A percentile compares a stretch with the other conserved stretches of the same genome.
Evolutionary conservation across 2,113 vertebrate species (phyloP).

Genomic region (Oncorhynchus keta): DNA sequence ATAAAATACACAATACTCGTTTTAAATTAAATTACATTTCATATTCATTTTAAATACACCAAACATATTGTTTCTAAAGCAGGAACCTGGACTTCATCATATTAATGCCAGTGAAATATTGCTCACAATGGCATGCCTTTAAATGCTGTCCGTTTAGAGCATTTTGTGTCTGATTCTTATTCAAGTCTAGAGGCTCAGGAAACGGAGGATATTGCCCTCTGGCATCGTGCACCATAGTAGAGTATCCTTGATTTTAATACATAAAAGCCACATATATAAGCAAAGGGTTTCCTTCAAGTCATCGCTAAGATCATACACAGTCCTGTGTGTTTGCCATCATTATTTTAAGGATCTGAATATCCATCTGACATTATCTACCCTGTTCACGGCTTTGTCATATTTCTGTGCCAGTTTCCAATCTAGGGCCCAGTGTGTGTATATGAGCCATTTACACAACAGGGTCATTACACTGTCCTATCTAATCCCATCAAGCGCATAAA

Average conservation of each 20-base stretch:
- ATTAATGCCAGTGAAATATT: no score
- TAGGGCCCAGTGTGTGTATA: slow-evolving; percentile 52
- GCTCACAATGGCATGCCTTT: neutral
- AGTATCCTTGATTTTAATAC: neutral
- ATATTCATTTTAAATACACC: no score
- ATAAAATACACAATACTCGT: neutral
- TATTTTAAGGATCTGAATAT: neutral
- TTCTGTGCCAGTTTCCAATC: slow-evolving; percentile 34
- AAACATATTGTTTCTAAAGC: no score
- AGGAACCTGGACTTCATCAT: no score
- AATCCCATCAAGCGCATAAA: slow-evolving; percentile 66
- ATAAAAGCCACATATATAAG: neutral
- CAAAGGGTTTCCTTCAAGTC: neutral
- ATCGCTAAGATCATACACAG: neutral
- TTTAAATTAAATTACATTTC: neutral
- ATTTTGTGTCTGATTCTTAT: neutral
- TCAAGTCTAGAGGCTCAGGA: neutral
- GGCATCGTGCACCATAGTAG: neutral
- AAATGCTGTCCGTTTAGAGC: neutral
- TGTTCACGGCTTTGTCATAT: slow-evolving; percentile 14
- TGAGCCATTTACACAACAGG: slow-evolving; percentile 64
- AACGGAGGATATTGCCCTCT: neutral
- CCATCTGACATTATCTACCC: neutral
- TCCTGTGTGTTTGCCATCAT: neutral
- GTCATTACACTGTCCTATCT: slow-evolving; percentile 68